phyloP scores from a whole-genome alignment of 2,888 invertebrate species.

The Eupsilia transversa region DNA sequence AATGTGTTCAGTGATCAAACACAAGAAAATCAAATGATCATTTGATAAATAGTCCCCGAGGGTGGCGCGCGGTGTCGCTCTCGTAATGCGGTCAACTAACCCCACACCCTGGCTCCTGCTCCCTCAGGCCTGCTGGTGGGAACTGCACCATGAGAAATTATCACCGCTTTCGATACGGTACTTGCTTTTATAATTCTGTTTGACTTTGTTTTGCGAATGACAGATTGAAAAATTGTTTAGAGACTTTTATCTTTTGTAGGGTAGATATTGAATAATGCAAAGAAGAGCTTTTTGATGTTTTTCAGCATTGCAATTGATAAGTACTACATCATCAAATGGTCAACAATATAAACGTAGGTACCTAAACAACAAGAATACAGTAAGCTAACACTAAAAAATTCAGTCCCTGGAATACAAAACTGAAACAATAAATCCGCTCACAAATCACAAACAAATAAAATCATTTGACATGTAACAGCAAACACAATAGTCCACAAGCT shows the following conservation, averaged over 20 bases:
- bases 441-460: slow-evolving; percentile 43
- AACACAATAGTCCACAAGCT: slow-evolving; percentile 51
- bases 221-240: slow-evolving; percentile 43
- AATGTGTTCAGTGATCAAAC: slow-evolving; percentile 91
- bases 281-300: neutral
- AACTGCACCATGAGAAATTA: slow-evolving; percentile 79
- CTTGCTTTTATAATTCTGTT: slow-evolving; percentile 64
- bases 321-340: neutral
- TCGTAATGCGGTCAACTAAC: slow-evolving; percentile 87
- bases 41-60: slow-evolving; percentile 90
- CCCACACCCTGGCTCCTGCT: slow-evolving; percentile 63
- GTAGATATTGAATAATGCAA: too few relatives aligned
- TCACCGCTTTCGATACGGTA: slow-evolving; percentile 76
- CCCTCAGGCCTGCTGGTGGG: slow-evolving; percentile 55
- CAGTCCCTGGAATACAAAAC: neutral
- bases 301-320: neutral
- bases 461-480: slow-evolving; percentile 21
- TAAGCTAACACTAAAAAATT: neutral
- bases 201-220: slow-evolving; percentile 57
- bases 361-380: neutral
- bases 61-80: slow-evolving; percentile 78
- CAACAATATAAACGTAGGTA: neutral
- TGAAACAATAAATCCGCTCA: neutral
- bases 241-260: neutral
- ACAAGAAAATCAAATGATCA: slow-evolving; percentile 91